Evolutionary conservation across 2,113 vertebrate species (phyloP).

Genomic region (Serilophus lunatus): DNA sequence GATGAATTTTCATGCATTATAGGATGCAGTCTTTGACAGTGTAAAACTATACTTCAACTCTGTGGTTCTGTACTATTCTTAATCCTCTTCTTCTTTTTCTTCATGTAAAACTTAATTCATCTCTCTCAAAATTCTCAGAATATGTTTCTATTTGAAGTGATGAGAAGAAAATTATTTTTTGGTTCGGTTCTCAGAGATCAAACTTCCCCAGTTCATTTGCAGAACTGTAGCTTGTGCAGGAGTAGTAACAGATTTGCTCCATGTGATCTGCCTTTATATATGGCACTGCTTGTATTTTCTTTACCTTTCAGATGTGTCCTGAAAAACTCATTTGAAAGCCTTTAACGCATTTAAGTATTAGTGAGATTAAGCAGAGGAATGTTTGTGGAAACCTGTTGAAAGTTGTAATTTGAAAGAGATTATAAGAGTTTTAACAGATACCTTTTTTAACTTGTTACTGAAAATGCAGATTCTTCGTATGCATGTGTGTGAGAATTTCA

Average conservation of each 20-base stretch:
- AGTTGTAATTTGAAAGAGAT: background rate
- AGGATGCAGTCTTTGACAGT: background rate
- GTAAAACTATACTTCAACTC: background rate
- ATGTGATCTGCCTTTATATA: background rate
- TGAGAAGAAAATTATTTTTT: background rate
- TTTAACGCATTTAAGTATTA: background rate
- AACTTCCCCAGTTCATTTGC: background rate
- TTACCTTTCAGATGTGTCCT: background rate
- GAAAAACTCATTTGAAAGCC: background rate
- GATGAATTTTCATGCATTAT: background rate
- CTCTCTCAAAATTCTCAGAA: background rate
- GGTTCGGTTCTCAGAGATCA: background rate
- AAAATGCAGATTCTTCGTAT: background rate
- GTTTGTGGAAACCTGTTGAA: background rate
- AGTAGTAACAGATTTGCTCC: background rate
- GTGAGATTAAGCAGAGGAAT: background rate
- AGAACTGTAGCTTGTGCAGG: background rate
- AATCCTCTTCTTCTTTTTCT: background rate
- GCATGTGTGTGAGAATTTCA: background rate
- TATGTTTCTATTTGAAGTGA: background rate
- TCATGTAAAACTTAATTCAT: background rate
- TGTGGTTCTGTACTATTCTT: background rate
- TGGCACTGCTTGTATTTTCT: background rate
- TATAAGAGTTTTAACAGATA: background rate
- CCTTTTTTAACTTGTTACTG: background rate